A percentile compares a stretch with the other conserved stretches of the same genome.
Conservation (phyloP, 30 jellyfish, hydroid and myxozoan genomes). For the Aurelia sp. region DNA sequence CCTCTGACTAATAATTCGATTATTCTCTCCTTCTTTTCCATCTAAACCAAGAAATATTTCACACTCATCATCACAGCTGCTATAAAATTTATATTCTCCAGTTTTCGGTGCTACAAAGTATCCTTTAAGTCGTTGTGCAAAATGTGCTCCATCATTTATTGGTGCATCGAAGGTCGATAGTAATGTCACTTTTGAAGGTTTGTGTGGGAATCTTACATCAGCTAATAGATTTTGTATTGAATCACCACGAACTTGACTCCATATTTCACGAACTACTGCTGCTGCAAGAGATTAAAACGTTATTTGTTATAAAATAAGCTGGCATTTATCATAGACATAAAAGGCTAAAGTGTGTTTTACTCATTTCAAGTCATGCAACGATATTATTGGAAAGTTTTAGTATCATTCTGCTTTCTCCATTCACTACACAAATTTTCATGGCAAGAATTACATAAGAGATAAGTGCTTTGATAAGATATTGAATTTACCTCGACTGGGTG, state of each 20-base stretch:
- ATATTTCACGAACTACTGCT: constrained; percentile 89
- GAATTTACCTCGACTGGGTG: too few species aligned
- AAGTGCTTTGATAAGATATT: too few species aligned
- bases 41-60: constrained; percentile 94
- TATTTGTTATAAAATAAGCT: too few species aligned
- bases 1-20: constrained; percentile 78
- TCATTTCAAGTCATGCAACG: too few species aligned
- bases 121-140: constrained; percentile 92
- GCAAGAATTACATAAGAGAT: too few species aligned
- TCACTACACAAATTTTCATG: too few species aligned
- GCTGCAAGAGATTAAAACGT: background rate
- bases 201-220: constrained; percentile 95
- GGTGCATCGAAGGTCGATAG: constrained; percentile 80
- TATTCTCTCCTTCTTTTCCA: constrained; percentile 95
- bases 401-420: too few species aligned
- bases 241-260: constrained; percentile 85
- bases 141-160: constrained; percentile 56
- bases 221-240: constrained; percentile 89
- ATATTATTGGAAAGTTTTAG: too few species aligned
- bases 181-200: constrained; percentile 80
- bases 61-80: constrained; percentile 96
- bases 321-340: too few species aligned
- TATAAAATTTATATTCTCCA: constrained; percentile 89
- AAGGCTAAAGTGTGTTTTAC: too few species aligned
- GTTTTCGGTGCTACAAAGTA: constrained; percentile 88